These are phyloP conservation scores for Nasonia oneida DNA, from an alignment of 2,888 invertebrate species.

Conservation along the genomic window DNA sequence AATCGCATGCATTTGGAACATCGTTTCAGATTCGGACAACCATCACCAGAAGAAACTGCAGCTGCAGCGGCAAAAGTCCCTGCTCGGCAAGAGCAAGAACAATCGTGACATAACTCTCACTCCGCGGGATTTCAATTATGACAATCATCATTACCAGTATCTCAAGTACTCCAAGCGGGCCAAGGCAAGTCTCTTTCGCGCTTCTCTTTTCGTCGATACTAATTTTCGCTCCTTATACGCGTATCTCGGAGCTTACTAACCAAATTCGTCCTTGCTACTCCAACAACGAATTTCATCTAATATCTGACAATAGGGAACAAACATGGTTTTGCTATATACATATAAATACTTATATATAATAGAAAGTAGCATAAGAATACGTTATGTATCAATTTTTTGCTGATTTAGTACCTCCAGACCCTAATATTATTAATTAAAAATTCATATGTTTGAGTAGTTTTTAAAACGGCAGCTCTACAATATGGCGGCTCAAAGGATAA, in stretches of 20 bases:
- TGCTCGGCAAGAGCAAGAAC: constrained; percentile 71
- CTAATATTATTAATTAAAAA: too few species aligned
- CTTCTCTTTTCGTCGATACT: not conserved
- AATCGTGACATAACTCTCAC: constrained; percentile 82
- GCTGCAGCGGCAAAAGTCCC: constrained; percentile 72
- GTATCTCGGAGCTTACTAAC: too few species aligned
- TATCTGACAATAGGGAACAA: not conserved
- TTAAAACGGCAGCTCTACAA: too few species aligned
- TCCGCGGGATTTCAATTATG: constrained; percentile 88
- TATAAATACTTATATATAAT: too few species aligned
- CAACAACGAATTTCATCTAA: not conserved
- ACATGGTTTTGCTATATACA: too few species aligned
- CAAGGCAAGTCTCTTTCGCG: constrained; percentile 79
- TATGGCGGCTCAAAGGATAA: too few species aligned
- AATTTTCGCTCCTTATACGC: not conserved
- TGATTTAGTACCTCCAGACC: too few species aligned
- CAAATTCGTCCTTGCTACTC: not conserved
- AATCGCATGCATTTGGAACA: not conserved
- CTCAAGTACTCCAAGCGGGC: constrained; percentile 88
- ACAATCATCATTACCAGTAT: constrained; percentile 89
- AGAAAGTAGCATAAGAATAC: too few species aligned
- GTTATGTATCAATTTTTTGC: too few species aligned
- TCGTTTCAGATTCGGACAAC: constrained; percentile 68
- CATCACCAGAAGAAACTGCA: constrained; percentile 73
- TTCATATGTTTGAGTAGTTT: too few species aligned